phyloP scores from a whole-genome alignment of 2,797 vertebrate genomes.

The Gadopsis marmoratus region DNA sequence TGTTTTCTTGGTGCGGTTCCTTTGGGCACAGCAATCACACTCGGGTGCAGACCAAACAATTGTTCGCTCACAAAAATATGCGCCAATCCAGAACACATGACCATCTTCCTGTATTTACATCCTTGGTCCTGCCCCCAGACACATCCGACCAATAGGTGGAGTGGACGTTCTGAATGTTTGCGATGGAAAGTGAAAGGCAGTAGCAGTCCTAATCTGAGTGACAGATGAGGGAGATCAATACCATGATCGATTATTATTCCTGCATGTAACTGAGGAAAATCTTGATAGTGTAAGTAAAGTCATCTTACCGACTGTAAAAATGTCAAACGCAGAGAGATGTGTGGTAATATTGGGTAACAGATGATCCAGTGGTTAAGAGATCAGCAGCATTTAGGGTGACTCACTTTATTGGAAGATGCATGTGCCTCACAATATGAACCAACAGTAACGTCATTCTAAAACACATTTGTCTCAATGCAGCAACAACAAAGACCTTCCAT shows the following conservation, averaged over 20 bases:
- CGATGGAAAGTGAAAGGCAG: background rate
- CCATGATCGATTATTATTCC: background rate
- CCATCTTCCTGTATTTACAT: too few species aligned
- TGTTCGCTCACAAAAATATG: too few species aligned
- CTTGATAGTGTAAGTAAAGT: background rate
- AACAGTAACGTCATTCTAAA: background rate
- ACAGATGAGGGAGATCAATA: background rate
- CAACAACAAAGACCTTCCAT: background rate
- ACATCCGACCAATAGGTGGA: too few species aligned
- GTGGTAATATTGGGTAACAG: too few species aligned
- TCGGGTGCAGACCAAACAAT: too few species aligned
- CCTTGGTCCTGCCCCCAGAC: too few species aligned
- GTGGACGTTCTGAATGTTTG: too few species aligned
- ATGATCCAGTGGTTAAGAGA: too few species aligned
- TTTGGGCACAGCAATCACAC: too few species aligned
- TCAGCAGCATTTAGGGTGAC: background rate
- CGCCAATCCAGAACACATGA: too few species aligned
- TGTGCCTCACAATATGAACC: background rate
- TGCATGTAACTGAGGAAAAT: background rate
- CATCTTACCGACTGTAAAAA: too few species aligned
- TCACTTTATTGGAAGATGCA: background rate
- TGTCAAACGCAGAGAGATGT: background rate
- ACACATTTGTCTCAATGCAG: background rate
- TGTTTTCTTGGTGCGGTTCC: too few species aligned
- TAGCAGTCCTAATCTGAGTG: background rate